Evolutionary conservation across 2,888 invertebrate species (phyloP), one percentile per base, ranked within the genome.

Genomic region (Argyresthia albistria): DNA sequence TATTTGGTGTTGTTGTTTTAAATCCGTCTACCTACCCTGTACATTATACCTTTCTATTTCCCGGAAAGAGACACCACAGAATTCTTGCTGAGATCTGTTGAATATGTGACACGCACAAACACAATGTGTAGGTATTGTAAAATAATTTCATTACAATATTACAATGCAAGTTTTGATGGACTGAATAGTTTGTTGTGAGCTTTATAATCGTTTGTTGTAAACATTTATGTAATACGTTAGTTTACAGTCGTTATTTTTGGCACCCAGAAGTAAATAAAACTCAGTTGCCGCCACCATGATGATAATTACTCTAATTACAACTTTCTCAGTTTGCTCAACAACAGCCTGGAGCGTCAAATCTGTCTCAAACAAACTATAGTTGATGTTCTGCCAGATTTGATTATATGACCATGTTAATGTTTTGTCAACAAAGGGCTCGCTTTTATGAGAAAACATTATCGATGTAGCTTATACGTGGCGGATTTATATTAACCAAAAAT

Each of bases 331-430:
- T 9, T n/a, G 39, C 39, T 8, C n/a, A 4, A 14, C 12, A 43
- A 14, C n/a, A 3, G 25, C 25, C 10, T 39, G 39, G 39, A 8
- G 58, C 58, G 56, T 58, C 60, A 60, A 60, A 64, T 61, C 58
- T 59, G 56, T 59, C 59, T 55, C 25, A 25, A 51, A 59, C 58
- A 58, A 58, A 61, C 59, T 60, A 58, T 60, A 63, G 60, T 64
- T 61, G 57, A 61, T 59, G 56, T 56, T 56, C 54, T 53, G 53
- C 8, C 50, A 43, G n/a, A 62, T 64, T 64, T 64, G 64, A 65
- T 66, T 64, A 62, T 65, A 61, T 57, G 61, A 65, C 62, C 54
- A 58, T 59, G 65, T 43, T n/a, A 25, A 48, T 59, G 62, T 61
- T 63, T 63, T 60, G 57, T 64, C 62, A 62, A 62, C 61, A 63